Evolutionary conservation across 2,888 invertebrate species (phyloP).

Genomic region (Onthophagus sagittarius): DNA sequence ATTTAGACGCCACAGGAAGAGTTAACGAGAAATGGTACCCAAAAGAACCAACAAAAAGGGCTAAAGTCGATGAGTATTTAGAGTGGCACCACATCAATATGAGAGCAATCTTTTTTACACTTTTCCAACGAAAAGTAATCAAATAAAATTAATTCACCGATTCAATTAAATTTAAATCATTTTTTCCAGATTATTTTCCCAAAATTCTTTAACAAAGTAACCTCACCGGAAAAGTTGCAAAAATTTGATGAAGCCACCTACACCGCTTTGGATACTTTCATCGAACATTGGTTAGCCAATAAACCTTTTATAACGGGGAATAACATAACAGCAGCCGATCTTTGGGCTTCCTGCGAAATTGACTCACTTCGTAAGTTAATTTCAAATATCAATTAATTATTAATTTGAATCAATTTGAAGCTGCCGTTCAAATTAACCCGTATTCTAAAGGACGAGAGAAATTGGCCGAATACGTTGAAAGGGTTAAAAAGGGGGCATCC

Average conservation of each 20-base stretch:
- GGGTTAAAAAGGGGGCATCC: conserved; percentile 57
- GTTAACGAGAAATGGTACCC: conserved; percentile 65
- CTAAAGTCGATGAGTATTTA: conserved; percentile 68
- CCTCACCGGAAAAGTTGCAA: conserved; percentile 46
- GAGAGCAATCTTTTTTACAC: conserved; percentile 55
- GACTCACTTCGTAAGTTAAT: conserved; percentile 63
- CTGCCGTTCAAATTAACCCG: background rate
- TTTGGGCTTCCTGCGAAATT: conserved; percentile 70
- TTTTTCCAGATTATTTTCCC: conserved; percentile 51
- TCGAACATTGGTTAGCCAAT: conserved; percentile 51
- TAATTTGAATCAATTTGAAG: background rate
- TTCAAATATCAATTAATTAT: background rate
- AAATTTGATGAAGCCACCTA: conserved; percentile 51
- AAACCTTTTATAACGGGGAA: conserved; percentile 56
- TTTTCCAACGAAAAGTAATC: conserved; percentile 57
- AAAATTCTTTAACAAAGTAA: conserved; percentile 49
- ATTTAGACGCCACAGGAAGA: conserved; percentile 57
- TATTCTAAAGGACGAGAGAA: conserved; percentile 27
- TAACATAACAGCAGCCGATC: conserved; percentile 64
- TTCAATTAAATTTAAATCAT: background rate
- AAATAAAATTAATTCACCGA: background rate
- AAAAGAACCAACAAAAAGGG: conserved; percentile 55
- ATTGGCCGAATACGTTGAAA: conserved; percentile 62
- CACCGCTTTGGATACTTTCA: conserved; percentile 54
- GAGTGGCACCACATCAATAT: conserved; percentile 74